Conservation (phyloP, 2,113 vertebrate genomes). For the Carassius auratus region DNA sequence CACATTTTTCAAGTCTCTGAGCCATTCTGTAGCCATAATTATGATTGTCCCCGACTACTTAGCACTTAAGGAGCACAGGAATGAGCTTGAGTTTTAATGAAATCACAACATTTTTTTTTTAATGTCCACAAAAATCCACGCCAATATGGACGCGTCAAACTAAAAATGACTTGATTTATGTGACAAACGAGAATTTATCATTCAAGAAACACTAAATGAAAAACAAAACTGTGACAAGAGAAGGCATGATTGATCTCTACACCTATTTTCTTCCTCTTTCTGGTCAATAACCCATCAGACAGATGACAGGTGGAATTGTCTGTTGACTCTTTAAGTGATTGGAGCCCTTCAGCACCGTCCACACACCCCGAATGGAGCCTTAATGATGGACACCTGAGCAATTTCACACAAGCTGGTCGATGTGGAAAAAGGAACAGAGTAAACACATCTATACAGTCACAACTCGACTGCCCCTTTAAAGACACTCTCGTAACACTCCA, state of each 20-base stretch:
- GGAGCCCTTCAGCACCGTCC: slow-evolving; percentile 59
- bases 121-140: background rate
- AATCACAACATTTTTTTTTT: background rate
- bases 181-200: background rate
- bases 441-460: slow-evolving; percentile 47
- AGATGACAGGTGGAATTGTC: slow-evolving; percentile 62
- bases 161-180: background rate
- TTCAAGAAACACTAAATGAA: background rate
- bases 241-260: slow-evolving; percentile 46
- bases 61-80: slow-evolving; percentile 66
- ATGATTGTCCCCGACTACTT: slow-evolving; percentile 73
- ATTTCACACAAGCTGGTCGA: slow-evolving; percentile 56
- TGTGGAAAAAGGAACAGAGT: slow-evolving; percentile 25
- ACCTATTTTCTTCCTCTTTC: slow-evolving; percentile 40
- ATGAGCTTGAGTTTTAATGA: background rate
- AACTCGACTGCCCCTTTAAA: slow-evolving; percentile 33
- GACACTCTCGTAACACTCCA: slow-evolving; percentile 22
- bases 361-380: slow-evolving; percentile 52
- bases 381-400: slow-evolving; percentile 60
- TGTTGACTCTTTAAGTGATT: slow-evolving; percentile 67
- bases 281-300: slow-evolving; percentile 63
- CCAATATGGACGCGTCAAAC: no score
- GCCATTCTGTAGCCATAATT: slow-evolving; percentile 73
- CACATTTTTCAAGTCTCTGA: slow-evolving; percentile 72
- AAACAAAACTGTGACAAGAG: slow-evolving; percentile 8